Evolutionary conservation across 2,888 invertebrate genomes (phyloP), one percentile per base, ranked within the genome.

Genomic region (Lithophane socia): DNA sequence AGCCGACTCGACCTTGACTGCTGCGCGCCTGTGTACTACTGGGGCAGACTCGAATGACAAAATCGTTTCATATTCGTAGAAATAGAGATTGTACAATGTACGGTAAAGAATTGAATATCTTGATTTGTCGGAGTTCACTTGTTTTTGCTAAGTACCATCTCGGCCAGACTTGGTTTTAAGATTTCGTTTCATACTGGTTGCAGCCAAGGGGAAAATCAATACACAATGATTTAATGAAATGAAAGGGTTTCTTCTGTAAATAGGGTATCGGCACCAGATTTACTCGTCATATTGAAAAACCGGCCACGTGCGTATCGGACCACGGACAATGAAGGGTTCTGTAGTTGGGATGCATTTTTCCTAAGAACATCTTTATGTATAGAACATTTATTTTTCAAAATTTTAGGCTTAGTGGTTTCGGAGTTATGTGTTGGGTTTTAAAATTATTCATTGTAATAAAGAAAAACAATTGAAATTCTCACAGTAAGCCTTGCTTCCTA

Each of bases 1-100:
- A 42, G n/a, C 21, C 18, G n/a, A 54, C 37, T 52, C 52, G 73
- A 70, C 79, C 79, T 82, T 83, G 79, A 70, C 79, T 77, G 64
- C 21, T 52, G 12, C 18, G 12, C 9, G n/a, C 63, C 42, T 47
- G 29, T 37, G 69, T 47, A 61, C 18, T 13, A 58, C 29, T 79
- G 2, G 44, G n/a, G 58, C 16, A 37, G n/a, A 47, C 7, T 52
- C 37, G 10, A 42, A 29, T 67, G 21, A 49, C 29, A 56, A 70
- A 72, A 73, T 24, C 21, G 10, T 52, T 70, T 79, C 8, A 58
- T 66, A 67, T 73, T 42, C 21, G 3, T 67, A 13, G 10, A 52
- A 1, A 9, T 49, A 13, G 13, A 10, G 10, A 18, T 65, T 37
- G 37, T 37, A 37, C 37, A 16, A 16, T 29, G 8, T 4, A 29